A percentile compares a stretch with the other conserved stretches of the same genome.
phyloP scores from a whole-genome alignment of 1,140 invertebrate species.

The Gonioctena quinquepunctata region DNA sequence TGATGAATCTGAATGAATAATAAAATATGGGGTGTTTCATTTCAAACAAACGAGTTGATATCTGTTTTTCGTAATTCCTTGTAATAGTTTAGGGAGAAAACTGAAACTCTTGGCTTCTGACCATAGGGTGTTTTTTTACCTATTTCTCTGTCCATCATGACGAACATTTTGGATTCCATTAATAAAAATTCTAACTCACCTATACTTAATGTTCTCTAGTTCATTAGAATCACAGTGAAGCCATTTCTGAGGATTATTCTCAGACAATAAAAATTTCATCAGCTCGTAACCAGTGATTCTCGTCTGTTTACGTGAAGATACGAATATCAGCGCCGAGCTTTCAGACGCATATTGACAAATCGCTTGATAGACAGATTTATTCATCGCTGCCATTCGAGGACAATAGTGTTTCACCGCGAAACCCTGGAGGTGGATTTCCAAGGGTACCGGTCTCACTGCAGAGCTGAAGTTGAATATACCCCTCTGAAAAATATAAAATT shows the following conservation, averaged over 20 bases:
- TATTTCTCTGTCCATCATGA: too few relatives aligned
- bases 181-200: conserved; percentile 12
- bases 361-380: conserved; percentile 96
- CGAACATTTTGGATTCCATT: too few relatives aligned
- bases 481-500: conserved; percentile 64
- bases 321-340: conserved; percentile 93
- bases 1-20: too few relatives aligned
- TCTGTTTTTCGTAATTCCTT: too few relatives aligned
- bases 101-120: too few relatives aligned
- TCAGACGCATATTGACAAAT: conserved; percentile 90
- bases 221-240: conserved; percentile 54
- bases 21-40: too few relatives aligned
- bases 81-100: too few relatives aligned
- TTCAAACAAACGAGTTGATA: too few relatives aligned
- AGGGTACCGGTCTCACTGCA: conserved; percentile 93
- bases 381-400: conserved; percentile 99
- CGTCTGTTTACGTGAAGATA: conserved; percentile 97
- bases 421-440: conserved; percentile 93
- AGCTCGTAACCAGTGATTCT: conserved; percentile 95
- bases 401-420: conserved; percentile 98
- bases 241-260: conserved; percentile 95
- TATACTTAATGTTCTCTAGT: conserved; percentile 28
- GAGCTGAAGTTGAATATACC: conserved; percentile 98
- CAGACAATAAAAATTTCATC: conserved; percentile 89
- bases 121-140: too few relatives aligned